phyloP scores from a whole-genome alignment of 2,888 invertebrate species.

The Osmoderma eremita region DNA sequence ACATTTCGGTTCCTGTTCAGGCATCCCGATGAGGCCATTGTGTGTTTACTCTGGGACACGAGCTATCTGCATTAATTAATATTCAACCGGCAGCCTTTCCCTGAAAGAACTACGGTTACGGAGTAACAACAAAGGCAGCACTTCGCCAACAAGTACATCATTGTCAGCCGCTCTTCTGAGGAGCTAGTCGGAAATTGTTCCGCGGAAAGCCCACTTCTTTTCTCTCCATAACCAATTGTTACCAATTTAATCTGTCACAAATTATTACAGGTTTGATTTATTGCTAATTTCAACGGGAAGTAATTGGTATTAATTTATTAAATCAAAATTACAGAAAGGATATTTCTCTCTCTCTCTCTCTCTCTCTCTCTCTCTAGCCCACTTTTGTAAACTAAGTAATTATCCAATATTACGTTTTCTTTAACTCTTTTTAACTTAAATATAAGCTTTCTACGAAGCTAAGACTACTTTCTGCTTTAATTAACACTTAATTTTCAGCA shows the following conservation, averaged over 20 bases:
- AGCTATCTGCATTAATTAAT: constrained; percentile 52
- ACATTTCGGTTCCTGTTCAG: constrained; percentile 56
- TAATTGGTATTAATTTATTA: too few relatives aligned
- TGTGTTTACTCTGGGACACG: constrained; percentile 50
- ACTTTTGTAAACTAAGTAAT: too few relatives aligned
- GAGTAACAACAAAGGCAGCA: constrained; percentile 36
- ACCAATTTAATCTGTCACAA: background rate
- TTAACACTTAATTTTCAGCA: too few relatives aligned
- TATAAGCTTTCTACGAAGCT: too few relatives aligned
- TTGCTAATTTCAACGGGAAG: too few relatives aligned
- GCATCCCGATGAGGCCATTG: constrained; percentile 57
- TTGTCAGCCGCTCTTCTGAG: constrained; percentile 6
- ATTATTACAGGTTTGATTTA: background rate
- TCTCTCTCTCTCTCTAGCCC: too few relatives aligned
- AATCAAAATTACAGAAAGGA: too few relatives aligned
- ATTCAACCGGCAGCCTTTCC: constrained; percentile 44
- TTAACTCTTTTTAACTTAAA: too few relatives aligned
- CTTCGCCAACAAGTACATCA: constrained; percentile 35
- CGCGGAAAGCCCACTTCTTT: background rate
- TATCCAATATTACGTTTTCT: too few relatives aligned
- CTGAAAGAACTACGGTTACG: constrained; percentile 47
- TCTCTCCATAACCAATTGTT: background rate
- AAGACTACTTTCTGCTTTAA: too few relatives aligned
- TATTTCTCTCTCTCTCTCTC: too few relatives aligned
- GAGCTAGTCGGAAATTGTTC: constrained; percentile 18